A percentile compares a stretch with the other conserved stretches of the same genome.
Conservation (phyloP, 2,113 vertebrate genomes). For the Bostrychus sinensis region DNA sequence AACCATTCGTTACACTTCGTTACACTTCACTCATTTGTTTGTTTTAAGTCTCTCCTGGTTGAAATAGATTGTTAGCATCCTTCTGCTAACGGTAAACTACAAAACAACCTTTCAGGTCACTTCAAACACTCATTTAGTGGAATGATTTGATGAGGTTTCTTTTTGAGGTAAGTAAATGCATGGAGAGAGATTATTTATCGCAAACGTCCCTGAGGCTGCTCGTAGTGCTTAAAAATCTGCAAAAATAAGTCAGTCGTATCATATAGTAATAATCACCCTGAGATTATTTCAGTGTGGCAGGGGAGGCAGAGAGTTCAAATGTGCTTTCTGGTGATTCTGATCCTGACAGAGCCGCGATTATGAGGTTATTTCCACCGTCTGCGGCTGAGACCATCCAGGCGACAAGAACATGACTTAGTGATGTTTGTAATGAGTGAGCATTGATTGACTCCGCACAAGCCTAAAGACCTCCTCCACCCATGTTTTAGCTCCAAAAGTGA, state of each 20-base stretch:
- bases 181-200: not conserved
- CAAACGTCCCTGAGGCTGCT: not conserved
- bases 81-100: too few species aligned
- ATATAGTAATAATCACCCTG: not conserved
- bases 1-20: too few species aligned
- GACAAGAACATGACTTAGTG: slow-evolving; percentile 83
- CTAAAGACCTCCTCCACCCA: slow-evolving; percentile 67
- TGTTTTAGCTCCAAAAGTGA: slow-evolving; percentile 52
- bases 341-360: slow-evolving; percentile 81
- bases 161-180: too few species aligned
- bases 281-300: slow-evolving; percentile 33
- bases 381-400: slow-evolving; percentile 80
- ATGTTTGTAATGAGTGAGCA: slow-evolving; percentile 85
- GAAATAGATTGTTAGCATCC: too few species aligned
- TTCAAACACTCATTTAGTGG: too few species aligned
- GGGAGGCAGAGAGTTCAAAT: slow-evolving; percentile 57
- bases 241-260: slow-evolving; percentile 26
- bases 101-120: too few species aligned
- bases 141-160: too few species aligned
- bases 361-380: slow-evolving; percentile 81
- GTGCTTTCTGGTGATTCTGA: slow-evolving; percentile 69
- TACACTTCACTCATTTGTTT: too few species aligned
- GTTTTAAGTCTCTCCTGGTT: too few species aligned
- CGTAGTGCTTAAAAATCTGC: slow-evolving; percentile 3
- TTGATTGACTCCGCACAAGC: slow-evolving; percentile 79